Conservation (phyloP, 2,113 vertebrate species). For the Python bivittatus region DNA sequence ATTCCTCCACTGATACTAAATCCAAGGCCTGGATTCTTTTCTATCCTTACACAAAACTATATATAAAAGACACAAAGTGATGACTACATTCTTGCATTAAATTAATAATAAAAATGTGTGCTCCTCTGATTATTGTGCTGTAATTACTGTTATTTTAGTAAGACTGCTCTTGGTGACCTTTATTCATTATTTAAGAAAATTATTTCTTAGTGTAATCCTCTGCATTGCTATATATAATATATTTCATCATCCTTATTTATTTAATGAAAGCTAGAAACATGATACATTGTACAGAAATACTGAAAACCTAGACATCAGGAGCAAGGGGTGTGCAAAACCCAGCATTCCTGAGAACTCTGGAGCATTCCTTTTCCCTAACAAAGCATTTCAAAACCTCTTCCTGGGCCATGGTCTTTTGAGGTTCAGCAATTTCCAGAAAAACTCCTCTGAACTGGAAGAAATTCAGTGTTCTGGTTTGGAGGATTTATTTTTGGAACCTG, state of each 20-base stretch:
- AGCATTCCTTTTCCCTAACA: not conserved
- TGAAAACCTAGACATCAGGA: not conserved
- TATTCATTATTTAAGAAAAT: not conserved
- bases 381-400: not conserved
- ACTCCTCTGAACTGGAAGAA: not conserved
- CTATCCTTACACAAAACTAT: conserved; percentile 98
- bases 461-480: not conserved
- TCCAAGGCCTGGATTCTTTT: conserved; percentile 98
- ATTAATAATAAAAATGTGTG: not conserved
- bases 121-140: rapidly evolving
- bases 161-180: not conserved
- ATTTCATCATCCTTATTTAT: not conserved
- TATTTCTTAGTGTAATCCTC: not conserved
- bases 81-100: conserved; percentile 17
- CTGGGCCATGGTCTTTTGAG: not conserved
- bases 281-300: not conserved
- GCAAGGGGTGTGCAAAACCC: not conserved
- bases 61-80: conserved; percentile 42
- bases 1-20: conserved; percentile 99
- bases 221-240: not conserved
- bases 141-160: not conserved
- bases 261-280: not conserved
- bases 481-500: not conserved
- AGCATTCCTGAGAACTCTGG: not conserved
- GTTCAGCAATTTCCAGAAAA: not conserved